These are phyloP conservation scores for Drosophila oshimai DNA, from an alignment of 1,140 invertebrate species.

Conservation along the genomic window DNA sequence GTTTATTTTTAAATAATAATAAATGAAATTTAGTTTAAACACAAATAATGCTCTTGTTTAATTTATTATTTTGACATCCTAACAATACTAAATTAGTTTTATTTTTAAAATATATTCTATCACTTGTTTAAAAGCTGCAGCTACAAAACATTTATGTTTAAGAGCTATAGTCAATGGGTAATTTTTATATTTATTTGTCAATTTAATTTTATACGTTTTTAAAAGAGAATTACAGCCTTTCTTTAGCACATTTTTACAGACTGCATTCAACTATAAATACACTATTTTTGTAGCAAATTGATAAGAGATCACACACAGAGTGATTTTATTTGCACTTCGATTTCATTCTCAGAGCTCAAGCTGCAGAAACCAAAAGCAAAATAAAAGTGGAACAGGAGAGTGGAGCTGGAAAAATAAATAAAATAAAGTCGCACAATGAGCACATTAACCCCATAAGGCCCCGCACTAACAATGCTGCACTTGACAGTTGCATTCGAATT, in stretches of 20 bases:
- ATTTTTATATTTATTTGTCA: too few species aligned
- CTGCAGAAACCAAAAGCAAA: slow-evolving; percentile 27
- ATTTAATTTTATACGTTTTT: neutral
- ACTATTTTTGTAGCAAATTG: slow-evolving; percentile 17
- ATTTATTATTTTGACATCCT: too few species aligned
- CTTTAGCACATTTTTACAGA: too few species aligned
- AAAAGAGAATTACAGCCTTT: too few species aligned
- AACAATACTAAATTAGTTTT: too few species aligned
- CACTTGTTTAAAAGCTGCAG: too few species aligned
- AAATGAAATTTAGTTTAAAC: too few species aligned
- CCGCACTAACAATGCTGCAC: slow-evolving; percentile 52
- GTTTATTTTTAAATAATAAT: too few species aligned
- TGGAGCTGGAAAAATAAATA: slow-evolving; percentile 32
- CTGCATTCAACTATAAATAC: neutral
- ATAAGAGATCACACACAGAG: slow-evolving; percentile 9
- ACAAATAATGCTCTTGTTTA: too few species aligned
- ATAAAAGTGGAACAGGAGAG: slow-evolving; percentile 34
- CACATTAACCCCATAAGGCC: slow-evolving; percentile 66
- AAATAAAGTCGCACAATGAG: slow-evolving; percentile 65
- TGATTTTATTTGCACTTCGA: slow-evolving; percentile 19
- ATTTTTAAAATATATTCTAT: too few species aligned
- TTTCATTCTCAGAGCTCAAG: slow-evolving; percentile 18
- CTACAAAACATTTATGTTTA: too few species aligned
- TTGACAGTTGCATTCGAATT: slow-evolving; percentile 68
- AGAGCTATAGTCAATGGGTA: too few species aligned